Percentiles rank a stretch among this genome's conserved stretches.
Conservation (phyloP, 2,113 vertebrate species). For the Columba janthina region DNA sequence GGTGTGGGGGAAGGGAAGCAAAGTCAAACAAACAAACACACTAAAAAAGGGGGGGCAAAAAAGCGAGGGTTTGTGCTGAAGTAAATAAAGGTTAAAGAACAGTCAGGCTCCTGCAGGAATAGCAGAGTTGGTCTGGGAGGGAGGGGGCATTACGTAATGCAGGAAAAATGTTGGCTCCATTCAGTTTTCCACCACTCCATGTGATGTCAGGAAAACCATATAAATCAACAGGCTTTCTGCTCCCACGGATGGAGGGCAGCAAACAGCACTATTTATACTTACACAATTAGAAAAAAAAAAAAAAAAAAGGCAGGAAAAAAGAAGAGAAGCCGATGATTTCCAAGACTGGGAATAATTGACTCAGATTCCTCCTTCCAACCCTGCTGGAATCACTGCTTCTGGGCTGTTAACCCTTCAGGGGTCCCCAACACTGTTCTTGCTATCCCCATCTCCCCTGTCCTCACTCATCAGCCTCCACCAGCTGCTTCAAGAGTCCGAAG, state of each 20-base stretch:
- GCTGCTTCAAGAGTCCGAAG: neutral
- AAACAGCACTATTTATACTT: slow-evolving; percentile 69
- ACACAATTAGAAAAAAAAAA: slow-evolving; percentile 46
- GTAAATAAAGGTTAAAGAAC: slow-evolving; percentile 76
- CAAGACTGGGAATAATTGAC: slow-evolving; percentile 56
- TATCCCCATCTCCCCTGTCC: neutral
- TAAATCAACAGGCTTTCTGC: slow-evolving; percentile 72
- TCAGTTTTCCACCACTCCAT: slow-evolving; percentile 71
- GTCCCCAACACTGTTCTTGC: neutral
- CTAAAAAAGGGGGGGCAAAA: neutral
- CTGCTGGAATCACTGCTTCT: neutral
- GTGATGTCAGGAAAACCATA: slow-evolving; percentile 74
- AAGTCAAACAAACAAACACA: neutral
- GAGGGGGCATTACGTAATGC: slow-evolving; percentile 83
- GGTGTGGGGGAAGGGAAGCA: too few relatives aligned
- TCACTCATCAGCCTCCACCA: neutral
- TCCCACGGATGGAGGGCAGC: slow-evolving; percentile 63
- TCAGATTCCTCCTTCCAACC: slow-evolving; percentile 39
- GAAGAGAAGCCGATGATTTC: slow-evolving; percentile 50
- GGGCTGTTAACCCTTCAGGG: slow-evolving; percentile 35
- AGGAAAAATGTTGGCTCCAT: slow-evolving; percentile 84
- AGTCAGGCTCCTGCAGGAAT: slow-evolving; percentile 75
- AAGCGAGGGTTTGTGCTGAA: slow-evolving; percentile 51
- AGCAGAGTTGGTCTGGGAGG: slow-evolving; percentile 66
- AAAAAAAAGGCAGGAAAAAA: neutral